These are phyloP conservation scores for Spilogale gracilis DNA, from an alignment of 2,113 vertebrate genomes.

Conservation along the genomic window DNA sequence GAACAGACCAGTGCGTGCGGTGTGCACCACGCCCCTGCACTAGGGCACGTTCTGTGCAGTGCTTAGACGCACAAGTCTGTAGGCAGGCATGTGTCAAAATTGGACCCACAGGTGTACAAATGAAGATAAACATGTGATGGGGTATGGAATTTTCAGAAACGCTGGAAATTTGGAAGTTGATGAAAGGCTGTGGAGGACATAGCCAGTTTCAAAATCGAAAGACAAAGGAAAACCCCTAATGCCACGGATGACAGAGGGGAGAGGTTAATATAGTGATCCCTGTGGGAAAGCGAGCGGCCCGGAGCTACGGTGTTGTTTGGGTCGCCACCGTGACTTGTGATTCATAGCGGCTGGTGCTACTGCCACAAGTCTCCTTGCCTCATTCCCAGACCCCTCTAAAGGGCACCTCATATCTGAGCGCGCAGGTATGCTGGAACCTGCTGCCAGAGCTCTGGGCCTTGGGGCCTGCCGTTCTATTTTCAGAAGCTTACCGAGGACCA, in stretches of 20 bases:
- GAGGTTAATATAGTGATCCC: conserved; percentile 63
- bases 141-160: conserved; percentile 77
- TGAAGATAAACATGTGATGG: conserved; percentile 80
- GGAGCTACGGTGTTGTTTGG: neutral
- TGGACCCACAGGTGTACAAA: conserved; percentile 74
- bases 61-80: conserved; percentile 41
- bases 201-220: conserved; percentile 72
- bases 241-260: conserved; percentile 49
- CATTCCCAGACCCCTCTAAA: neutral
- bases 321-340: neutral
- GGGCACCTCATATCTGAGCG: neutral
- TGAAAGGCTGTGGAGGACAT: conserved; percentile 46
- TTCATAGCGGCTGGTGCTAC: neutral
- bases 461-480: neutral
- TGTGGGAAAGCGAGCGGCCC: conserved; percentile 26
- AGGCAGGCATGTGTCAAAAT: conserved; percentile 70
- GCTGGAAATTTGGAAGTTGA: conserved; percentile 78
- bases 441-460: neutral
- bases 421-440: neutral
- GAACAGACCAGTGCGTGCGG: neutral
- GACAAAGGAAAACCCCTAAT: conserved; percentile 75
- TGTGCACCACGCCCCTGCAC: neutral
- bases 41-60: neutral
- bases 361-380: neutral
- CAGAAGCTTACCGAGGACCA: neutral